Base-by-base conservation (phyloP, 2,113 vertebrate species). In the Mustela lutreola region DNA sequence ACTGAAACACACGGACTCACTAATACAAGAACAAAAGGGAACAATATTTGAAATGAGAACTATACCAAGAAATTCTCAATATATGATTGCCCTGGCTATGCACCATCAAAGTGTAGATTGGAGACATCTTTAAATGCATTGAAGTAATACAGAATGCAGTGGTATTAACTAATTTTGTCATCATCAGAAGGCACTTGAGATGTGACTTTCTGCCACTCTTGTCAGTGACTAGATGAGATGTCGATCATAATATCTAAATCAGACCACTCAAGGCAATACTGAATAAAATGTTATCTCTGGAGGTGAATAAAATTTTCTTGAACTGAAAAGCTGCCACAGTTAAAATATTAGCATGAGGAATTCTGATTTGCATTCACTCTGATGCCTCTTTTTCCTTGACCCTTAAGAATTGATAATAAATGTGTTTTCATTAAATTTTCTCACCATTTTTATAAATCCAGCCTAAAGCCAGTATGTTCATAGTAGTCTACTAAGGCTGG, bases 111-210 rank as follows among this genome's bases (percentile, higher is more conserved):
- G 24, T 53, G 4, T 45, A 36, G n/a, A 82, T 7, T 81, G 58
- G 48, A 91, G 76, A 63, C 6, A 62, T 50, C 70, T 45, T 91
- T 89, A 28, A 86, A 91, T 93, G 26, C n/a, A 92, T 2, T 67
- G 56, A 78, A 33, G 56, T 81, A 78, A 95, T 93, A 62, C 7
- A 73, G 45, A 91, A 95, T 85, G 18, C 65, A 83, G 33, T 50
- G 45, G 58, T 95, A 94, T 89, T 89, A 93, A 81, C 48, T 95
- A 95, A 94, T 95, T 93, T 58, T 96, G 82, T 73, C 65, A 1
- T 79, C 93, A 93, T 93, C 7, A 22, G 60, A 83, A 94, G 70
- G 21, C 65, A 82, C 26, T 91, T 94, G 94, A 97, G 31, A 86
- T 62, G 45, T 93, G 65, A 96, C 65, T 93, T 95, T 84, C 89